These are phyloP conservation scores for Xenopus borealis DNA, from an alignment of 2,113 vertebrate genomes.

Conservation along the genomic window DNA sequence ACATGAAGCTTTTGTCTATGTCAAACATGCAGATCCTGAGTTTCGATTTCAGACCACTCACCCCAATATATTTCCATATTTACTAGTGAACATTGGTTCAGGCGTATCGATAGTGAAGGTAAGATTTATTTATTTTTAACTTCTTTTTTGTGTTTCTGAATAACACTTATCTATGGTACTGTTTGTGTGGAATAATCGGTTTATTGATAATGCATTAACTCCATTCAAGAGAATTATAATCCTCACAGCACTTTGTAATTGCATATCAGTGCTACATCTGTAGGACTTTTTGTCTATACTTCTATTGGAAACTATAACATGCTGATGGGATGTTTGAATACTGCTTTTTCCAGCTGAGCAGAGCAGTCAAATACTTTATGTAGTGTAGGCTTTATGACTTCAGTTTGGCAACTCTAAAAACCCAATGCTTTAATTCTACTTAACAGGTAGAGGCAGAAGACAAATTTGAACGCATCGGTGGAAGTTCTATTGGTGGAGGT, in stretches of 20 bases:
- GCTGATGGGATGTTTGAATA: too few relatives aligned
- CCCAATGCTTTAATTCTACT: neutral
- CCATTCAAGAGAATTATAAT: too few relatives aligned
- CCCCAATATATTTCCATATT: slow-evolving; percentile 92
- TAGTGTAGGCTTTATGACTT: too few relatives aligned
- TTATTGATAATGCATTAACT: too few relatives aligned
- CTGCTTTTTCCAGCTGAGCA: too few relatives aligned
- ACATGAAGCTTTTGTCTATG: slow-evolving; percentile 89
- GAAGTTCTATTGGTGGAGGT: slow-evolving; percentile 96
- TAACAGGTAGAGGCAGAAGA: slow-evolving; percentile 92
- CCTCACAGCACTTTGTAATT: too few relatives aligned
- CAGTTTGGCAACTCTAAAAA: neutral
- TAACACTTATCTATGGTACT: too few relatives aligned
- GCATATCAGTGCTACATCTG: too few relatives aligned
- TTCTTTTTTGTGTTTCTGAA: neutral
- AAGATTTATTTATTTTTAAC: slow-evolving; percentile 29
- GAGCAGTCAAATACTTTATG: too few relatives aligned
- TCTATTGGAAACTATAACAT: too few relatives aligned
- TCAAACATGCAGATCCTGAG: slow-evolving; percentile 86
- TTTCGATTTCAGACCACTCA: slow-evolving; percentile 94
- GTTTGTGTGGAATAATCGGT: too few relatives aligned
- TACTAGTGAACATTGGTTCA: slow-evolving; percentile 92
- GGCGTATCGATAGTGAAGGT: slow-evolving; percentile 97
- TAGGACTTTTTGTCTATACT: too few relatives aligned
- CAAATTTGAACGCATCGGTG: slow-evolving; percentile 91